These are phyloP conservation scores for Erebia palarica DNA, from an alignment of 2,888 invertebrate species.

Conservation along the genomic window DNA sequence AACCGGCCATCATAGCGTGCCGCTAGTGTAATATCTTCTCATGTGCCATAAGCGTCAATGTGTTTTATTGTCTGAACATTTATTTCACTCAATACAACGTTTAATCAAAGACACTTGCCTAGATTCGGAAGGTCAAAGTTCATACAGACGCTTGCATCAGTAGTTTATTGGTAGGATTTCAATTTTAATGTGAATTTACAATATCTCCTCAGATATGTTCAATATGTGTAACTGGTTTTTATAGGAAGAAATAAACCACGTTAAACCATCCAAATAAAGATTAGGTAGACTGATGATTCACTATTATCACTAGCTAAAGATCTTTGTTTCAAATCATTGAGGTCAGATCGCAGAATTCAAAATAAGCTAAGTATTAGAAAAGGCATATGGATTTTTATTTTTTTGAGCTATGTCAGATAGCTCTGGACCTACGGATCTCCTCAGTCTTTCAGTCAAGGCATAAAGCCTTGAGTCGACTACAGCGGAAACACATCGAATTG, in stretches of 20 bases:
- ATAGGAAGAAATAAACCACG: neutral
- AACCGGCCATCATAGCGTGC: too few species aligned
- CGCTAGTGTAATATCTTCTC: too few species aligned
- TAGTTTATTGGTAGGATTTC: neutral
- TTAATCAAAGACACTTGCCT: neutral
- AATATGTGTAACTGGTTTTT: neutral
- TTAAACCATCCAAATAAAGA: neutral
- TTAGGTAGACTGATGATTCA: neutral
- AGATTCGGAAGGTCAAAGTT: neutral
- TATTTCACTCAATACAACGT: neutral
- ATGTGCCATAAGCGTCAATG: neutral
- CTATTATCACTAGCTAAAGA: neutral
- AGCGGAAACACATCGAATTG: too few species aligned
- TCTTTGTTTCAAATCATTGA: neutral
- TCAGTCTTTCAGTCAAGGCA: too few species aligned
- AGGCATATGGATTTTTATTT: too few species aligned
- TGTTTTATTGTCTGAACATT: neutral
- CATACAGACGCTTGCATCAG: neutral
- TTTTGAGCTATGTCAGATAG: too few species aligned
- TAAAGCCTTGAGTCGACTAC: too few species aligned
- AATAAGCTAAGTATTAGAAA: too few species aligned
- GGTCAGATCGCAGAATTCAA: neutral
- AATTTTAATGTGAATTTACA: constrained; percentile 1
- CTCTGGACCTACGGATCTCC: too few species aligned
- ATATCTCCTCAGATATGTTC: neutral